Base-by-base conservation (phyloP, 2,113 vertebrate species). In the Eurypyga helias region DNA sequence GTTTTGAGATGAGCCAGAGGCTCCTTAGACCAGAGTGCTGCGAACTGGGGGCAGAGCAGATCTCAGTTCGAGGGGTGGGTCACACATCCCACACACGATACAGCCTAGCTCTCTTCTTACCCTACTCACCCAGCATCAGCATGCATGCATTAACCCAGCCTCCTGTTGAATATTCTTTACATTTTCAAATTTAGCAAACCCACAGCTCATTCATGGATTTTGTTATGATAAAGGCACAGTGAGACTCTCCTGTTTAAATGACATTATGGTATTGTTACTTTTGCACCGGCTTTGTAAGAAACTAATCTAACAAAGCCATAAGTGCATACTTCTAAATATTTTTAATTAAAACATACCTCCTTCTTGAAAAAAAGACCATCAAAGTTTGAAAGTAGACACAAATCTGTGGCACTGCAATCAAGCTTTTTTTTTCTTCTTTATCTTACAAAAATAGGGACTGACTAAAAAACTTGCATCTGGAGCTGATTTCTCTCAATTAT, bases 381-480 rank as follows among this genome's bases (percentile, higher is more conserved):
- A 71, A 25, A 71, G 5, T 91, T 76, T 69, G 26, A 61, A 76
- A 64, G 13, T 16, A 72, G 36, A 66, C 23, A 62, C 16, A 71
- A 51, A 64, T n/a, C 13, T 48, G 3, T 31, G 72, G 11, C 23
- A 64, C 36, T 76, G 21, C 17, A 71, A 82, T 33, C 2, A 45
- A 79, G 8, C 1, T 3, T 45, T 13, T 15, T 28, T 18, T 54
- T 5, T 1, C 4, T 18, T 26, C 15, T 34, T 8, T 13, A 26
- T 24, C 31, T 65, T 61, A 29, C 28, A 25, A 58, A 94, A 92
- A 76, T 55, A 84, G 17, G 4, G 10, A 43, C 25, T 26, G 7
- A 48, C 54, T 75, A n/a, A 70, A 93, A 90, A 83, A 66, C 25
- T 66, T 86, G 38, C 18, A 90, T 84, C 51, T 93, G 85, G 60